phyloP scores from a whole-genome alignment of 2,113 vertebrate species.

The Aptenodytes patagonicus region DNA sequence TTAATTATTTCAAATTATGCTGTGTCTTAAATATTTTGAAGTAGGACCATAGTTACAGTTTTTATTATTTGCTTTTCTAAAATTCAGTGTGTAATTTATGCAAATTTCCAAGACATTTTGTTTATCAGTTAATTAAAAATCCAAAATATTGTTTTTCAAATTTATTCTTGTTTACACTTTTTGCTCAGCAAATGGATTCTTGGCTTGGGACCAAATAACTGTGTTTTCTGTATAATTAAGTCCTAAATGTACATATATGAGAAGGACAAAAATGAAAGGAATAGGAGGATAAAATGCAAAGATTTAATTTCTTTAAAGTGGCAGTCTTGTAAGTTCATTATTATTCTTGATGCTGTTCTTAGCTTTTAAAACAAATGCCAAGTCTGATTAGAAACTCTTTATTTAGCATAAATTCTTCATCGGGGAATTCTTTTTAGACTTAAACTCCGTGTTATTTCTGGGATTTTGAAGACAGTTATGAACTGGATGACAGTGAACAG shows the following conservation, averaged over 20 bases:
- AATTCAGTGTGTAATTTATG: neutral
- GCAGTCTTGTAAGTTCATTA: neutral
- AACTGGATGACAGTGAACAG: neutral
- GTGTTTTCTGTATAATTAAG: neutral
- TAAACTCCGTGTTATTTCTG: neutral
- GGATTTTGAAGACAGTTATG: neutral
- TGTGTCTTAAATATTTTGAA: neutral
- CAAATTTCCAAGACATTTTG: neutral
- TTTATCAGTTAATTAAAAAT: neutral
- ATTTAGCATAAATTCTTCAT: neutral
- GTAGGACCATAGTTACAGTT: neutral
- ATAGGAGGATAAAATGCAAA: neutral
- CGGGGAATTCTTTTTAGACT: neutral
- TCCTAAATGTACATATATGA: neutral
- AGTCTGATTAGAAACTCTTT: neutral
- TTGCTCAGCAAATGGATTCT: neutral
- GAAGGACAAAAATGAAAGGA: neutral
- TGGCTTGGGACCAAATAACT: neutral
- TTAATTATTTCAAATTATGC: neutral
- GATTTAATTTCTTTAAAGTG: neutral
- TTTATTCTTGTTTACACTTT: neutral
- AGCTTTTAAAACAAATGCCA: neutral
- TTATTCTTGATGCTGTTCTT: neutral
- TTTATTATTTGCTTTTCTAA: neutral
- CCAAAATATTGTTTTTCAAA: neutral